Base-by-base conservation (phyloP, 2,113 vertebrate species). In the Coptodon rendalli region DNA sequence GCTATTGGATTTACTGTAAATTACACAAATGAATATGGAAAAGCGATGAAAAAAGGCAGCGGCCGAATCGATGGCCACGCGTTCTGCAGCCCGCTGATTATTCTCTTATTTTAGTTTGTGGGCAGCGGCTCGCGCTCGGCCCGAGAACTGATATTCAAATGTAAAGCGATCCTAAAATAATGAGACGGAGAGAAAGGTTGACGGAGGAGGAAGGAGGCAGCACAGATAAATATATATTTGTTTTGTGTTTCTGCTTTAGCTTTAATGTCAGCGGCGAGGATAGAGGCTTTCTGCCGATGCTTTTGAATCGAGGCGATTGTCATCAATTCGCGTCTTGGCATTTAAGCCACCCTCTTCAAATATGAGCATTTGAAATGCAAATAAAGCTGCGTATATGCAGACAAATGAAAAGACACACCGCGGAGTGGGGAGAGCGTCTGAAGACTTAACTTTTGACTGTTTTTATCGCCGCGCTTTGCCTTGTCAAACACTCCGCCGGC, bases 1-100 rank as follows among this genome's bases (percentile, higher is more conserved):
- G 96, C 94, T 96, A 96, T 96, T 96, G 96, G 96, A 95, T 96
- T 97, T 96, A 96, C 95, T 95, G 96, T 97, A 96, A 96, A 96
- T 96, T 96, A 96, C 93, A 95, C 93, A 94, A 95, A 97, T 96
- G 91, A 96, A 96, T 96, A 96, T 96, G 92, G 94, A 96, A 90
- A 95, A 95, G 95, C 86, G 93, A 94, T 95, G 95, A 93, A 96
- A 95, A 91, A 95, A 90, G 84, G 90, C 91, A 80, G 80, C 59
- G 84, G 87, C 88, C 89, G 81, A 95, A 95, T 93, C 94, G 91
- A 95, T 95, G 89, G 87, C 93, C 89, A 87, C 59, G 86, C 90
- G 80, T 84, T 83, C 85, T 86, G 82, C 89, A 86, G 86, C 92
- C 85, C n/a, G 88, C 93, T 93, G 94, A 95, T 93, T 95, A 92